Base-by-base conservation (phyloP, 2,888 invertebrate species). In the Ferrisia virgata region DNA sequence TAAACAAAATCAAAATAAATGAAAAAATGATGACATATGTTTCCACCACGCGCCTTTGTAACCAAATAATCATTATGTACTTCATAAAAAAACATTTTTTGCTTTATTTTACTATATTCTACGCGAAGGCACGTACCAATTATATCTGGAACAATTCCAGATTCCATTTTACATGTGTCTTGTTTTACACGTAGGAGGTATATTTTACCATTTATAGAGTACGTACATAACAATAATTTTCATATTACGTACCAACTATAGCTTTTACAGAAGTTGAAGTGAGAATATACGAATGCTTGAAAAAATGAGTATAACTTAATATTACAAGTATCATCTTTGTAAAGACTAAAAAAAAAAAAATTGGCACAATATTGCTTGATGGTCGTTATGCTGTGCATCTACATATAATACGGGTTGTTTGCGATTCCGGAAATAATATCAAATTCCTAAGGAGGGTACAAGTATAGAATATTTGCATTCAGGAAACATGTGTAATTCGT, bases 201-300 rank as follows among this genome's bases (percentile, higher is more conserved):
- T 64, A 64, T 82, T 82, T 82, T 82, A 64, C 81, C 81, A 82
- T 64, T 82, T 82, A 82, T 82, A 82, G 80, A 80, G 28, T 22
- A 25, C 69, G 22, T 76, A 53, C 0, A n/a, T n/a, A n/a, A n/a
- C n/a, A 36, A 36, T 76, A 76, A 36, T 76, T 76, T 76, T 28
- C 13, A 28, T 18, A 53, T 18, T 53, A 53, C 22, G 53, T 11
- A 18, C 4, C 8, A 53, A 8, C 22, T 18, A 22, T 53, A 6
- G 5, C 5, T 36, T 36, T 36, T 36, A 36, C 36, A 4, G 8
- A 36, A 36, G 36, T 36, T 36, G 36, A 47, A n/a, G 47, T n/a
- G 5, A 58, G 11, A 58, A 58, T 28, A 64, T 15, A 13, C 31
- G 64, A 15, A n/a, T 28, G n/a, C n/a, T n/a, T n/a, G n/a, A 64